These are phyloP conservation scores for Sitophilus oryzae DNA, from an alignment of 1,140 invertebrate genomes.

Conservation along the genomic window DNA sequence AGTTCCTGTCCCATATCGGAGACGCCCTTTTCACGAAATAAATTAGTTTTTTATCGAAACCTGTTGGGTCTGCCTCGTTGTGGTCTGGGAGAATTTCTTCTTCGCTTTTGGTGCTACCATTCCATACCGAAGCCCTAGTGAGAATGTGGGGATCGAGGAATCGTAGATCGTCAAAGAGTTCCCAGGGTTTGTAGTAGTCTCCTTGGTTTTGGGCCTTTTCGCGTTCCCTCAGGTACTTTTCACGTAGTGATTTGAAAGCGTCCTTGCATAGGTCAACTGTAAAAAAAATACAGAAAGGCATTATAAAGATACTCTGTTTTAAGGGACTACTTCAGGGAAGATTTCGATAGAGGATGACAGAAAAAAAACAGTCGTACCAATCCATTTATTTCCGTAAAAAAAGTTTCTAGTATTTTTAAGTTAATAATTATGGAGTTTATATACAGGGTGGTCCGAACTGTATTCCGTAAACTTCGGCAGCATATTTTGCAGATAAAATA, in stretches of 20 bases:
- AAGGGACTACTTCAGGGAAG: too few relatives aligned
- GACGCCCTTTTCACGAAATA: slow-evolving; percentile 25
- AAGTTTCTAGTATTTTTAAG: too few relatives aligned
- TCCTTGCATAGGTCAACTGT: slow-evolving; percentile 23
- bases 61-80: slow-evolving; percentile 21
- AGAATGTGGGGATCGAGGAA: slow-evolving; percentile 33
- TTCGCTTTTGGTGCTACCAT: not conserved
- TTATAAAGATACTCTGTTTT: too few relatives aligned
- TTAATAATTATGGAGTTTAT: too few relatives aligned
- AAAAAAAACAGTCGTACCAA: too few relatives aligned
- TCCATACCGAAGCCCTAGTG: slow-evolving; percentile 4
- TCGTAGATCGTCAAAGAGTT: slow-evolving; percentile 19
- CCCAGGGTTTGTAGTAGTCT: slow-evolving; percentile 23
- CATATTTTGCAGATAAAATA: too few relatives aligned
- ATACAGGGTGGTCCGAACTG: too few relatives aligned
- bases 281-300: too few relatives aligned
- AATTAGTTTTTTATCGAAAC: slow-evolving; percentile 28
- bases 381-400: too few relatives aligned
- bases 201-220: slow-evolving; percentile 23
- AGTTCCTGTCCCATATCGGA: slow-evolving; percentile 32
- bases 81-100: slow-evolving; percentile 4
- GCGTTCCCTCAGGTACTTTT: slow-evolving; percentile 32
- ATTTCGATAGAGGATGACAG: too few relatives aligned
- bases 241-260: slow-evolving; percentile 27
- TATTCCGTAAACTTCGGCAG: too few relatives aligned